Percentiles rank a stretch among this genome's conserved stretches.
Evolutionary conservation across 2,113 vertebrate species (phyloP).

Genomic region (Myrmecophaga tridactyla): DNA sequence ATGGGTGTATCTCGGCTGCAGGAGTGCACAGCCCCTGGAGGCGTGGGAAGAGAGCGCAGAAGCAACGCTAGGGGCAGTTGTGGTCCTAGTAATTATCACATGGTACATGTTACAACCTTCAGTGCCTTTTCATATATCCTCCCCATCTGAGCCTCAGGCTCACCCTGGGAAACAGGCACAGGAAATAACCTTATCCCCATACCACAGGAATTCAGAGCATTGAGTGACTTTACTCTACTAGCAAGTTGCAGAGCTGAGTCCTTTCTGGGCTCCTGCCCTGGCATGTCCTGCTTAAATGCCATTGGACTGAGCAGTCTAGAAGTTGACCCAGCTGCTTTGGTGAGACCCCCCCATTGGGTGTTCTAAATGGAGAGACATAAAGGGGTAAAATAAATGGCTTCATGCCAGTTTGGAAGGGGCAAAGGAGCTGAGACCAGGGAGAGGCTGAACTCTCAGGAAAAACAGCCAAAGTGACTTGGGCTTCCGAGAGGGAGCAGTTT

Average conservation of each 20-base stretch:
- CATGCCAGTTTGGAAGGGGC: neutral
- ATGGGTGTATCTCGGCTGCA: neutral
- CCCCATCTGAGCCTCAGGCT: neutral
- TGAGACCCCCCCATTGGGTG: neutral
- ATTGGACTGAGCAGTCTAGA: neutral
- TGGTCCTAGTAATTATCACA: neutral
- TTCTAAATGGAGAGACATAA: neutral
- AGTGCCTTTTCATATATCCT: neutral
- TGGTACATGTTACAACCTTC: neutral
- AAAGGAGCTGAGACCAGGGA: neutral
- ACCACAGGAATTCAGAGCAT: neutral
- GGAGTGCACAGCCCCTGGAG: neutral
- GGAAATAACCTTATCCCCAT: neutral
- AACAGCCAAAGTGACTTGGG: neutral
- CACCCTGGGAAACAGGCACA: neutral
- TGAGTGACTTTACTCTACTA: neutral
- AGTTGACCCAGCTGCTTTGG: neutral
- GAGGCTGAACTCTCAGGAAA: neutral
- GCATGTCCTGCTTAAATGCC: neutral
- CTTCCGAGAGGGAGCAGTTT: neutral
- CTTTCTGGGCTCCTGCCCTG: neutral
- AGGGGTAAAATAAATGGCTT: neutral
- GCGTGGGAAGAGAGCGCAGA: neutral
- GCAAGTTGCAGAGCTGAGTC: neutral
- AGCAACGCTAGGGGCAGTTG: neutral